These are phyloP conservation scores for Pardalotus punctatus DNA, from an alignment of 2,113 vertebrate genomes.

Conservation along the genomic window DNA sequence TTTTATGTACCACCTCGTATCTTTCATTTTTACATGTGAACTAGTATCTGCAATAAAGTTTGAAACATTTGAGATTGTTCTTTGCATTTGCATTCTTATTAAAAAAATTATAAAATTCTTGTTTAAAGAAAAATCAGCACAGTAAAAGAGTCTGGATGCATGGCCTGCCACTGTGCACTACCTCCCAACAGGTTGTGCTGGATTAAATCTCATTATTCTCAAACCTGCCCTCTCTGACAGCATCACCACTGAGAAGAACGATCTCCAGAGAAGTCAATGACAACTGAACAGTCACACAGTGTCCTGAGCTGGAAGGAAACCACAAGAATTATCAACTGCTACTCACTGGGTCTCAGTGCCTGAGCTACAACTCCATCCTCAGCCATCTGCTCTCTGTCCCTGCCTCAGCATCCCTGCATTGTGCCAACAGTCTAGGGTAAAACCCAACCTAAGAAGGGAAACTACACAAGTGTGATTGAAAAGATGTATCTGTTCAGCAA, in stretches of 20 bases:
- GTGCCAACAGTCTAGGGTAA: neutral
- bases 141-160: neutral
- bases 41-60: constrained; percentile 11
- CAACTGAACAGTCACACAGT: neutral
- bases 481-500: neutral
- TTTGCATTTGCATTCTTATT: constrained; percentile 3
- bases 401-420: neutral
- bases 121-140: neutral
- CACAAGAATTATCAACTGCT: neutral
- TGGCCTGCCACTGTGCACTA: neutral
- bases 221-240: neutral
- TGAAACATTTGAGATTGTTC: constrained; percentile 25
- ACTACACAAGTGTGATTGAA: neutral
- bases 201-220: neutral
- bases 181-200: neutral
- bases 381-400: neutral
- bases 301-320: neutral
- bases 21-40: constrained; percentile 33
- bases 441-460: neutral
- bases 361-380: neutral
- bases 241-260: neutral
- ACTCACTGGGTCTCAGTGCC: neutral
- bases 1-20: neutral
- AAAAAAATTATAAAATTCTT: neutral
- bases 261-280: neutral